phyloP scores from a whole-genome alignment of 2,797 vertebrate species.

The Okamejei kenojei region DNA sequence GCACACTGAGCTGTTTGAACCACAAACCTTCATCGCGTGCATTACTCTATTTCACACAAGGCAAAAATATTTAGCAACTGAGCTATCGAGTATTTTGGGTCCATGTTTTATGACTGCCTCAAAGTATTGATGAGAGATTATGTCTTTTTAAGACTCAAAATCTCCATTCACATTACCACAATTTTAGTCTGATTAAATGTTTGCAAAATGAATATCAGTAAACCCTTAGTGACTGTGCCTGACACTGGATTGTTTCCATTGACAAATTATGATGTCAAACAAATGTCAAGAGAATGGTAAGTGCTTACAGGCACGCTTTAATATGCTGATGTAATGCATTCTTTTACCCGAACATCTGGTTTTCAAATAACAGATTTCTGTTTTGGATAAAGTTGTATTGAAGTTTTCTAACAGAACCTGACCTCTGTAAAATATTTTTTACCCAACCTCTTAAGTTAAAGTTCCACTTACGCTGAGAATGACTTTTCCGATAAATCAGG shows the following conservation, averaged over 20 bases:
- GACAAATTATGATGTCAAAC: slow-evolving; percentile 31
- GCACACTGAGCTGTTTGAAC: neutral
- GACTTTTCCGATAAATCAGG: neutral
- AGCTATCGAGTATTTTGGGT: neutral
- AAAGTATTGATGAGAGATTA: slow-evolving; percentile 12
- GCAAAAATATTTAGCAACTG: neutral
- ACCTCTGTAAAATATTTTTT: slow-evolving; percentile 17
- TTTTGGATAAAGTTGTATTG: slow-evolving; percentile 13
- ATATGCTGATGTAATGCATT: slow-evolving; percentile 14
- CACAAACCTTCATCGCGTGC: neutral
- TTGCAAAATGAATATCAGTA: slow-evolving; percentile 30
- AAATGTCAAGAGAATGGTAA: slow-evolving; percentile 35
- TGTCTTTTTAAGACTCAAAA: slow-evolving; percentile 17
- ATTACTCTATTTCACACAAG: neutral
- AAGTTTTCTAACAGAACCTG: slow-evolving; percentile 23
- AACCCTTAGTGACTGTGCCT: slow-evolving; percentile 9
- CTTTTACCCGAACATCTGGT: slow-evolving; percentile 17
- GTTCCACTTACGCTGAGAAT: neutral
- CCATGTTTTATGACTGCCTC: neutral
- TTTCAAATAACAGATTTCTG: slow-evolving; percentile 21
- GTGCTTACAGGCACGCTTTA: slow-evolving; percentile 27
- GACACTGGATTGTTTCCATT: slow-evolving; percentile 23
- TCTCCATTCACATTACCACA: slow-evolving; percentile 20
- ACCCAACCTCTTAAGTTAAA: slow-evolving; percentile 15
- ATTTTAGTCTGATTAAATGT: slow-evolving; percentile 19